phyloP scores from a whole-genome alignment of 2,113 vertebrate species.

The Drymodes brunneopygia region DNA sequence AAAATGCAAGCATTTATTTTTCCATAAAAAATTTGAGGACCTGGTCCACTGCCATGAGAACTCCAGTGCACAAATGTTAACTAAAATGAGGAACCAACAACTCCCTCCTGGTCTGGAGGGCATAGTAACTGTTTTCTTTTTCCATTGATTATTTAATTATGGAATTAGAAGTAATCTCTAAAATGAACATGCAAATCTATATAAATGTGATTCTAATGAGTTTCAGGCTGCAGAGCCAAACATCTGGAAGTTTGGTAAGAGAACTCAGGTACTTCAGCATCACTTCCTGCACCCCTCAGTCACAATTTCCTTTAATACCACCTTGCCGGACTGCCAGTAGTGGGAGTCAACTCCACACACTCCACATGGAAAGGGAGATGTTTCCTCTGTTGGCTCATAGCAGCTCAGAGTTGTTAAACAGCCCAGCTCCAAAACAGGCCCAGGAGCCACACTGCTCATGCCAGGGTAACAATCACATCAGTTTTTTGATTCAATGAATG shows the following conservation, averaged over 20 bases:
- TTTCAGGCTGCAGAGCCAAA: not conserved
- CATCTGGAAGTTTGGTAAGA: not conserved
- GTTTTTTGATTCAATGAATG: not conserved
- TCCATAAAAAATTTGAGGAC: not conserved
- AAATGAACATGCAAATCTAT: not conserved
- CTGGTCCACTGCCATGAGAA: not conserved
- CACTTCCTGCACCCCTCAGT: not conserved
- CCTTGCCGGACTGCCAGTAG: not conserved
- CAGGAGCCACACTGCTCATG: not conserved
- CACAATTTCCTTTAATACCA: not conserved
- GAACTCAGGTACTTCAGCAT: not conserved
- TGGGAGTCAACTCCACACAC: not conserved
- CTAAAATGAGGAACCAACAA: not conserved
- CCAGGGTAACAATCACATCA: not conserved
- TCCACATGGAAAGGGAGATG: not conserved
- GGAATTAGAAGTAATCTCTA: not conserved
- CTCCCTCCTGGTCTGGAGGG: not conserved
- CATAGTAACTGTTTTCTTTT: not conserved
- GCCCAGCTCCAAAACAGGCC: not conserved
- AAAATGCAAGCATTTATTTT: not conserved
- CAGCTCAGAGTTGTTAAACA: fast-evolving
- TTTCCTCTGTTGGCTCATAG: not conserved
- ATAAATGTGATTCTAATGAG: not conserved
- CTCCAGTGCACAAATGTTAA: not conserved
- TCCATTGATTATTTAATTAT: not conserved